Conservation (phyloP, 2,113 vertebrate genomes). For the Addax nasomaculatus region DNA sequence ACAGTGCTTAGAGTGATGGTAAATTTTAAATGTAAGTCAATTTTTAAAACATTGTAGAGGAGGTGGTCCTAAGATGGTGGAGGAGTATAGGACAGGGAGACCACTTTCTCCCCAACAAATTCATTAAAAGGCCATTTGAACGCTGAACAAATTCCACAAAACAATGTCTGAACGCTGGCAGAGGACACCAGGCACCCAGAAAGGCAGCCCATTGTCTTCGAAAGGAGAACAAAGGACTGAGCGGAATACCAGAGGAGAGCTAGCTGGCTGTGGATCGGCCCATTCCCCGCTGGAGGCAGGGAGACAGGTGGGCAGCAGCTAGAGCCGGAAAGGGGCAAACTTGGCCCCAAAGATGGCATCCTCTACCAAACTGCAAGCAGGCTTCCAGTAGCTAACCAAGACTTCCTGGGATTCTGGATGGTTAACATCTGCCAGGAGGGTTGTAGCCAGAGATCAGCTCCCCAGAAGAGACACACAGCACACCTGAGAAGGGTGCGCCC, state of each 20-base stretch:
- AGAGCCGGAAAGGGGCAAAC: not conserved
- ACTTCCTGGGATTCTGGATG: not conserved
- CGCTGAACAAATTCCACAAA: not conserved
- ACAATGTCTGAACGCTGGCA: not conserved
- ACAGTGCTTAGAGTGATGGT: not conserved
- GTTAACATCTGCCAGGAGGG: not conserved
- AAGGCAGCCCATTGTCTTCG: not conserved
- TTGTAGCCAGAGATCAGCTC: not conserved
- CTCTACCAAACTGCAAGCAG: not conserved
- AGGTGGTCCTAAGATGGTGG: not conserved
- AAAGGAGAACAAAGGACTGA: not conserved
- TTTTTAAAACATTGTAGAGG: not conserved
- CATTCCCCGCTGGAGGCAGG: not conserved
- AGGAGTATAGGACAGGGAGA: not conserved
- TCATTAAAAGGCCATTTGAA: not conserved
- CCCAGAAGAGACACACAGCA: not conserved
- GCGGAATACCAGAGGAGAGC: not conserved
- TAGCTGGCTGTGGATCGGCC: not conserved
- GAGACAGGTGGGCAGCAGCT: not conserved
- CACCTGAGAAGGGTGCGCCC: not conserved
- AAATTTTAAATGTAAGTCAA: constrained; percentile 18
- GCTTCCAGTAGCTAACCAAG: not conserved
- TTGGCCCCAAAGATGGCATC: not conserved
- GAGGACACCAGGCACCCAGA: not conserved
- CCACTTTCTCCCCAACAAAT: not conserved